Evolutionary conservation across 2,113 vertebrate genomes (phyloP).

Genomic region (Paralichthys olivaceus): DNA sequence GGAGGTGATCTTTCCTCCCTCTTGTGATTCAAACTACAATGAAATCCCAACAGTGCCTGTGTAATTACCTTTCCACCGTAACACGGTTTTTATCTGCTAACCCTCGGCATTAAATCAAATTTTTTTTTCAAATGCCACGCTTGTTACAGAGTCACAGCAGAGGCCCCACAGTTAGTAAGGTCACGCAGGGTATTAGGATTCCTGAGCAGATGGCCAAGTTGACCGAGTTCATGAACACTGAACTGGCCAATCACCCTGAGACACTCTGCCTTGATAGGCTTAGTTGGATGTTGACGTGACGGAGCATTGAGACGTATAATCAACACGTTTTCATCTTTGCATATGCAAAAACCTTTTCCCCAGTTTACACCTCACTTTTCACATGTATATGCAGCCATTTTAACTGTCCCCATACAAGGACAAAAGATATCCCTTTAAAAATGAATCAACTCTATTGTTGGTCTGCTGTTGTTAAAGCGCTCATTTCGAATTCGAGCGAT

Average conservation of each 20-base stretch:
- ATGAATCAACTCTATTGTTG: not conserved
- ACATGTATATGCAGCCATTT: not conserved
- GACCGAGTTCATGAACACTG: constrained; percentile 38
- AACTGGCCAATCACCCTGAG: constrained; percentile 7
- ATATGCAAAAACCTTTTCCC: too few species aligned
- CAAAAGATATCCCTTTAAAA: too few species aligned
- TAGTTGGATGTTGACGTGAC: constrained; percentile 1
- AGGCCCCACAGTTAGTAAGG: not conserved
- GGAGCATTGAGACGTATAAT: not conserved
- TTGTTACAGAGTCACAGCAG: not conserved
- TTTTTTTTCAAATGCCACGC: not conserved
- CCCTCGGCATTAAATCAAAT: not conserved
- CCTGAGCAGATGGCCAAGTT: constrained; percentile 68
- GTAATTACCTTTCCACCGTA: not conserved
- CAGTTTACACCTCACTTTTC: not conserved
- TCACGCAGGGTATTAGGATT: constrained; percentile 59
- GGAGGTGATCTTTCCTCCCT: not conserved
- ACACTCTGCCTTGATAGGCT: constrained; percentile 29
- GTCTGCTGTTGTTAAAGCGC: not conserved
- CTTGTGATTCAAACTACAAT: constrained; percentile 16
- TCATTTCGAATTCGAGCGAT: not conserved
- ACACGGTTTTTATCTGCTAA: too few species aligned
- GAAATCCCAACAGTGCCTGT: not conserved
- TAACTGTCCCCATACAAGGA: too few species aligned
- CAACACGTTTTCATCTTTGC: not conserved